Conservation (phyloP, 2,797 vertebrate species). For the Galago senegalensis region DNA sequence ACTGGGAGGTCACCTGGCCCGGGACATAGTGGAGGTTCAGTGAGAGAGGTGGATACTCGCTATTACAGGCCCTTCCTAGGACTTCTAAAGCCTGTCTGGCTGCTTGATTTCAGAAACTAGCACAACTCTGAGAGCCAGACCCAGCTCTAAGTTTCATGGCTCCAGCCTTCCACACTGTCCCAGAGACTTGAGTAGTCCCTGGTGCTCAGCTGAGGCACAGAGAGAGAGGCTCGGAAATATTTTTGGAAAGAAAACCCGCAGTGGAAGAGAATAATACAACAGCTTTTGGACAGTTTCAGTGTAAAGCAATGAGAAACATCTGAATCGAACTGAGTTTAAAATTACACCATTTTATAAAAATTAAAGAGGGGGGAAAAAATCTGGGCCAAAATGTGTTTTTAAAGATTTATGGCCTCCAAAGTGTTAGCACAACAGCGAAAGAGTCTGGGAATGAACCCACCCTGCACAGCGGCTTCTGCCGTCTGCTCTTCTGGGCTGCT, state of each 20-base stretch:
- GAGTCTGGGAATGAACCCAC: conserved; percentile 35
- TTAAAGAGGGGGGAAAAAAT: conserved; percentile 20
- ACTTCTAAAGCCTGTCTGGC: neutral
- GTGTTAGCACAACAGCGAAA: conserved; percentile 30
- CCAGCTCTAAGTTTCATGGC: neutral
- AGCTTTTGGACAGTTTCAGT: conserved; percentile 32
- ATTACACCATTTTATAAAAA: conserved; percentile 74
- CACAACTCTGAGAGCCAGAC: neutral
- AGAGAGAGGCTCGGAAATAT: conserved; percentile 60
- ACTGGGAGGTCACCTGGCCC: neutral
- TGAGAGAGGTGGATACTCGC: neutral
- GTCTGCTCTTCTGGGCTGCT: neutral
- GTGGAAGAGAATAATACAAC: conserved; percentile 56
- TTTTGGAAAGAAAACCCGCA: conserved; percentile 55
- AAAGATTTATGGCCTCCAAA: conserved; percentile 74
- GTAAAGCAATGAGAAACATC: conserved; percentile 76
- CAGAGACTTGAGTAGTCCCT: neutral
- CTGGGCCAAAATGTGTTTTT: conserved; percentile 73
- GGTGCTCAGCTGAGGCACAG: conserved; percentile 24
- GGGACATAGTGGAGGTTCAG: fast-evolving
- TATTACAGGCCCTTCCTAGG: neutral
- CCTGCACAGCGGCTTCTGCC: neutral
- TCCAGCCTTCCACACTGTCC: neutral
- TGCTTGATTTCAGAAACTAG: neutral
- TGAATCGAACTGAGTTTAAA: conserved; percentile 79